These are phyloP conservation scores for Frieseomelitta varia DNA, from an alignment of 1,140 invertebrate genomes.

Conservation along the genomic window DNA sequence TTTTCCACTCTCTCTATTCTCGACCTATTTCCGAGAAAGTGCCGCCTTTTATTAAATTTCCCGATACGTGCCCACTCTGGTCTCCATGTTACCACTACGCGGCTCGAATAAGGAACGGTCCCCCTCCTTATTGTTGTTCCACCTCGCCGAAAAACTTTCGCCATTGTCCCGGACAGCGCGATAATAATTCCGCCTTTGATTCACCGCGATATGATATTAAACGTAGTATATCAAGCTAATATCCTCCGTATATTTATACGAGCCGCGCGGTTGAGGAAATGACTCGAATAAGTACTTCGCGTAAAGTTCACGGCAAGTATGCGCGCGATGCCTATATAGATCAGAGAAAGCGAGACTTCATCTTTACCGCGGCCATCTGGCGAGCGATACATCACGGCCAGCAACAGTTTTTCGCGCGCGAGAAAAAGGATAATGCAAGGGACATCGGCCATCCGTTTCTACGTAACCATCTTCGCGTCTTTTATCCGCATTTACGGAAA, in stretches of 20 bases:
- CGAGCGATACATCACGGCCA: slow-evolving; percentile 14
- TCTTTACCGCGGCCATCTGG: slow-evolving; percentile 23
- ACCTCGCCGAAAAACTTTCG: background rate
- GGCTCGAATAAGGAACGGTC: slow-evolving; percentile 29
- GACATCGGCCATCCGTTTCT: background rate
- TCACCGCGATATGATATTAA: background rate
- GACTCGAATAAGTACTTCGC: slow-evolving; percentile 4
- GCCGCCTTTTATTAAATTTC: slow-evolving; percentile 50
- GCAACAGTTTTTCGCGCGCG: slow-evolving; percentile 4
- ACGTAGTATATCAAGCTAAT: background rate
- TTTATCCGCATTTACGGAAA: background rate
- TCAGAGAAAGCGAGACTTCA: slow-evolving; percentile 52
- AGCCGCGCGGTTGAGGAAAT: too few species aligned
- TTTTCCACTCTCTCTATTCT: background rate
- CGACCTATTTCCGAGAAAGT: slow-evolving; percentile 42
- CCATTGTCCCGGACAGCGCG: background rate
- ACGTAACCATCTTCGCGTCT: background rate
- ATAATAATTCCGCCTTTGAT: background rate
- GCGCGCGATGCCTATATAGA: background rate
- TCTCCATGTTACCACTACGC: slow-evolving; percentile 4
- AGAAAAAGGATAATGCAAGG: slow-evolving; percentile 8
- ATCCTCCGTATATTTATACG: background rate
- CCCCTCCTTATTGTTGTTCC: background rate
- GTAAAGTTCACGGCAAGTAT: slow-evolving; percentile 6
- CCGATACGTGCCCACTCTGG: slow-evolving; percentile 26